These are phyloP conservation scores for Glaucopsyche alexis DNA, from an alignment of 2,888 invertebrate species.

Conservation along the genomic window DNA sequence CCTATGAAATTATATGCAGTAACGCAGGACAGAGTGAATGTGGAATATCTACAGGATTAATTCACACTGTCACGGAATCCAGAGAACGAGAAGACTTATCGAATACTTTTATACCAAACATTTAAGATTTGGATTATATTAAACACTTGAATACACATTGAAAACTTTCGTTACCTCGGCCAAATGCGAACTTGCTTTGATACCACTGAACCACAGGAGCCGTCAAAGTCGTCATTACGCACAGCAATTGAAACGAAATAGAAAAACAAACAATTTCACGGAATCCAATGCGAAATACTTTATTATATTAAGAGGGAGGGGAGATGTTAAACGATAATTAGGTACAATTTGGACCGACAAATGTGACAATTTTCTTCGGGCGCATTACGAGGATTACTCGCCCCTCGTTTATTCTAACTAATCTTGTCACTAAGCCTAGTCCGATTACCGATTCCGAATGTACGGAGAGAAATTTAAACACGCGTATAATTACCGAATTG, in stretches of 20 bases:
- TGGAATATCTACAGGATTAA: too few relatives aligned
- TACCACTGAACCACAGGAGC: too few relatives aligned
- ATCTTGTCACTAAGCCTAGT: constrained; percentile 67
- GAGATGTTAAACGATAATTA: constrained; percentile 12
- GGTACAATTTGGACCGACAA: constrained; percentile 34
- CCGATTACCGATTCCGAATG: constrained; percentile 8
- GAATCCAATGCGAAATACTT: constrained; percentile 9
- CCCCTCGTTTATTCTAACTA: constrained; percentile 65
- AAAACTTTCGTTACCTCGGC: too few relatives aligned
- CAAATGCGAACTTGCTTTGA: too few relatives aligned
- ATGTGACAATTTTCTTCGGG: constrained; percentile 59
- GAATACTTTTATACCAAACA: too few relatives aligned
- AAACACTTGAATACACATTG: too few relatives aligned
- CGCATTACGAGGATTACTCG: constrained; percentile 57
- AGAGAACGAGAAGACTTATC: too few relatives aligned
- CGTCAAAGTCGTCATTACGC: too few relatives aligned
- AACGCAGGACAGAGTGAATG: too few relatives aligned
- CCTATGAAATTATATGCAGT: too few relatives aligned
- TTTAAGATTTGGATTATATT: too few relatives aligned
- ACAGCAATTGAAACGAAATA: not conserved
- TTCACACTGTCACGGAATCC: too few relatives aligned
- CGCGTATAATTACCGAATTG: constrained; percentile 35
- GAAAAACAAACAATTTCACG: not conserved
- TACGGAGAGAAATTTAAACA: constrained; percentile 1
- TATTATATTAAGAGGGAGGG: constrained; percentile 15